Percentiles rank a stretch among this genome's conserved stretches.
phyloP scores from a whole-genome alignment of 2,113 vertebrate species.

The Heteronetta atricapilla region DNA sequence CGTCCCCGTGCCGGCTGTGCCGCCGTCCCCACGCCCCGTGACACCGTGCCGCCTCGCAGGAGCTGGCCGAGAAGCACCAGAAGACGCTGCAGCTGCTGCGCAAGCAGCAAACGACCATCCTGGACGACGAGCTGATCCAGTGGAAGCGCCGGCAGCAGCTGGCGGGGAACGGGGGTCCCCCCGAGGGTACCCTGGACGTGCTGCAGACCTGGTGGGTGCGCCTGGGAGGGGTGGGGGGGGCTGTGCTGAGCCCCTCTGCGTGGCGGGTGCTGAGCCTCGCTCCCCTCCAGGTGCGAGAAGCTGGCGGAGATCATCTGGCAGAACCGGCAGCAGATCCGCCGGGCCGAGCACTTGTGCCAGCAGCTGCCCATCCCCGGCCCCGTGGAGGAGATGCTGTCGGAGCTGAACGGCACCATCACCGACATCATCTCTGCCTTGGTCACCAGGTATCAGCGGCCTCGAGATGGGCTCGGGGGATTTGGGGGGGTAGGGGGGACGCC shows the following conservation, averaged over 20 bases:
- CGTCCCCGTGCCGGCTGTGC: accelerated
- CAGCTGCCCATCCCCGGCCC: constrained; percentile 95
- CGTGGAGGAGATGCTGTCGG: constrained; percentile 90
- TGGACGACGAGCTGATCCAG: constrained; percentile 96
- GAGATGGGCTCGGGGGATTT: not conserved
- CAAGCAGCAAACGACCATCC: constrained; percentile 95
- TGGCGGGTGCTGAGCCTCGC: not conserved
- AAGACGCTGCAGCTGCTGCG: constrained; percentile 94
- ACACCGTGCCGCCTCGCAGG: not conserved
- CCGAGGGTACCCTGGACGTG: constrained; percentile 93
- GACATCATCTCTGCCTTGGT: constrained; percentile 97
- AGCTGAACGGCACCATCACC: constrained; percentile 93
- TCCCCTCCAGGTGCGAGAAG: constrained; percentile 90
- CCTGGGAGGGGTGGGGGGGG: not conserved
- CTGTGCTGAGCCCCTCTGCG: not conserved
- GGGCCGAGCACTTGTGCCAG: constrained; percentile 93
- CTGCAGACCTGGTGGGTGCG: constrained; percentile 89
- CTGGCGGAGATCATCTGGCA: constrained; percentile 96
- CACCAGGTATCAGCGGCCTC: constrained; percentile 83
- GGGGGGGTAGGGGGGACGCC: too few relatives aligned
- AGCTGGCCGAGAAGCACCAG: constrained; percentile 92
- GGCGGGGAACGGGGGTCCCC: constrained; percentile 92
- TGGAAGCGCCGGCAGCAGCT: constrained; percentile 96
- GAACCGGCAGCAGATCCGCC: constrained; percentile 95
- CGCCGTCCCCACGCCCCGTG: accelerated